phyloP scores from a whole-genome alignment of 1,140 invertebrate genomes.

The Drosophila nannoptera region DNA sequence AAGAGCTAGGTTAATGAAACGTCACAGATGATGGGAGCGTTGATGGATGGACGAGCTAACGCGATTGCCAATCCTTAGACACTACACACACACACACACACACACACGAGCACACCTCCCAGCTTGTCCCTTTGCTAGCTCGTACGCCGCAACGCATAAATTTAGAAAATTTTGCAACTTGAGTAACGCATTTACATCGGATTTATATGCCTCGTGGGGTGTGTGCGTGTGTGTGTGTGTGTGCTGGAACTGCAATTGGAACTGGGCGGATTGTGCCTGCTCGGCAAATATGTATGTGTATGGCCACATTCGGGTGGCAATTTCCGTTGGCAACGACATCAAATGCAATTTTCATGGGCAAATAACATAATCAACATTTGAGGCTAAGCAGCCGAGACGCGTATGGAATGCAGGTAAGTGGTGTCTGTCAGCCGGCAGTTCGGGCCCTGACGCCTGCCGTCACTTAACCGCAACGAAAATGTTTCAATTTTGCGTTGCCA shows the following conservation, averaged over 20 bases:
- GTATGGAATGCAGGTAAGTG: not conserved
- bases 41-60: slow-evolving; percentile 65
- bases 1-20: slow-evolving; percentile 69
- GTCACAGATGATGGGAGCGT: slow-evolving; percentile 71
- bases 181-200: slow-evolving; percentile 69
- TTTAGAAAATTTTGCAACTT: slow-evolving; percentile 63
- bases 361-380: slow-evolving; percentile 68
- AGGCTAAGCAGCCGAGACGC: not conserved
- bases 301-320: slow-evolving; percentile 61
- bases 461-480: slow-evolving; percentile 45
- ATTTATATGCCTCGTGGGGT: slow-evolving; percentile 34
- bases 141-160: slow-evolving; percentile 72
- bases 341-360: slow-evolving; percentile 73
- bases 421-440: not conserved
- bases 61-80: slow-evolving; percentile 47
- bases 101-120: not conserved
- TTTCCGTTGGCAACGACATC: slow-evolving; percentile 64
- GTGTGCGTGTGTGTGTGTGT: not conserved
- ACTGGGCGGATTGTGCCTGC: slow-evolving; percentile 8
- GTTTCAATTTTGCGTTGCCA: slow-evolving; percentile 59
- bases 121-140: slow-evolving; percentile 42
- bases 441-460: not conserved
- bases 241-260: not conserved
- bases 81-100: not conserved
- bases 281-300: slow-evolving; percentile 46